A percentile compares a stretch with the other conserved stretches of the same genome.
Evolutionary conservation across 2,888 invertebrate species (phyloP).

Genomic region (Morinoia aosen): DNA sequence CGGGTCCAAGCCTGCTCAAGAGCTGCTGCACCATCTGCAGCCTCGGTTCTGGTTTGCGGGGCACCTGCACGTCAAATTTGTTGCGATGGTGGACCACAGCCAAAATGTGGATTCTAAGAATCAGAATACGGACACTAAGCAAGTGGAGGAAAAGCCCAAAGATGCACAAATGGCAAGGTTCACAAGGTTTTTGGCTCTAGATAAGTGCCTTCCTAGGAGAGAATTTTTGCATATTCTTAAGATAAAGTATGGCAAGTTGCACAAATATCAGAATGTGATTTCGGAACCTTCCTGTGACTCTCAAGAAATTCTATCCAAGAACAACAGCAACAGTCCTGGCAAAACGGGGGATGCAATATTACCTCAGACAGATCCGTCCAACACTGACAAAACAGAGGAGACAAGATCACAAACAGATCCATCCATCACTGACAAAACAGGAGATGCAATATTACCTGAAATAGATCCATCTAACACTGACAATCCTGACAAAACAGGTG

Average conservation of each 20-base stretch:
- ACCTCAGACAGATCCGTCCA: too few species aligned
- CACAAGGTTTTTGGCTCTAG: conserved; percentile 93
- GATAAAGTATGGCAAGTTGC: conserved; percentile 35
- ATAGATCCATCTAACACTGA: not conserved
- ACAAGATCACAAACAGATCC: not conserved
- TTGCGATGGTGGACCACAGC: conserved; percentile 85
- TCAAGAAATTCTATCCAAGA: not conserved
- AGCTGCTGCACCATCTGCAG: conserved; percentile 83
- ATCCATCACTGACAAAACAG: not conserved
- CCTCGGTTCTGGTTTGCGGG: conserved; percentile 97
- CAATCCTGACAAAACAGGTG: not conserved
- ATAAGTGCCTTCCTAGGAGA: conserved; percentile 92
- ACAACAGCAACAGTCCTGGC: not conserved
- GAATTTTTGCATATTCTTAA: conserved; percentile 86
- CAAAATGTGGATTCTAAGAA: conserved; percentile 70
- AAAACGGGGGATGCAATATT: not conserved
- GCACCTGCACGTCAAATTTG: conserved; percentile 96
- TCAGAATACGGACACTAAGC: conserved; percentile 69
- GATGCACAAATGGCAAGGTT: conserved; percentile 40
- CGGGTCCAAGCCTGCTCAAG: conserved; percentile 90
- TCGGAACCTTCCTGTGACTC: not conserved
- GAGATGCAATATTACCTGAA: not conserved
- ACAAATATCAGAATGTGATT: conserved; percentile 66
- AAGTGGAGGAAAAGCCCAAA: not conserved
- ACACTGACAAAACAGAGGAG: not conserved